These are phyloP conservation scores for Alaudala cheleensis DNA, from an alignment of 2,113 vertebrate species.

Conservation along the genomic window DNA sequence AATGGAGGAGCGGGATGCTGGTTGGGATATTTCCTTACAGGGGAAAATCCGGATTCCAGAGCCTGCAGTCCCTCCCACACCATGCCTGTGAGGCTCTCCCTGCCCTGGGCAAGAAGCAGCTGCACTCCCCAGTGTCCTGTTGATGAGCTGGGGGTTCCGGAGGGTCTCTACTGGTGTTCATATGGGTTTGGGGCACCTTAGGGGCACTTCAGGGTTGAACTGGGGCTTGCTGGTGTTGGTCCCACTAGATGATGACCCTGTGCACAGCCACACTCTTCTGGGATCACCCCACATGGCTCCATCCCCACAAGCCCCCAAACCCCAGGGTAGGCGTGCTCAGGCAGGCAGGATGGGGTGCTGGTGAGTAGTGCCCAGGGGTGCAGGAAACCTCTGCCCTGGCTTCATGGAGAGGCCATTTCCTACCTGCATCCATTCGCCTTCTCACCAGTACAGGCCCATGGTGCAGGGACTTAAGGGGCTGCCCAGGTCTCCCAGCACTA, in stretches of 20 bases:
- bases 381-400: background rate
- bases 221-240: fast-evolving
- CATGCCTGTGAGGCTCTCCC: fast-evolving
- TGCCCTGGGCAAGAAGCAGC: background rate
- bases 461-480: background rate
- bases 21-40: conserved; percentile 10
- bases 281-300: fast-evolving
- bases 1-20: background rate
- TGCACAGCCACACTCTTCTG: fast-evolving
- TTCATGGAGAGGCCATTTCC: background rate
- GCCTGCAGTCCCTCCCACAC: background rate
- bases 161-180: fast-evolving
- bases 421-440: fast-evolving
- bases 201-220: background rate
- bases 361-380: fast-evolving
- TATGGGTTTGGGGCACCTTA: fast-evolving
- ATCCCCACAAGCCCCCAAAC: background rate
- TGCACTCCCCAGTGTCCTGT: fast-evolving
- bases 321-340: fast-evolving
- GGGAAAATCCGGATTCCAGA: background rate
- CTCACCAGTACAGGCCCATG: fast-evolving
- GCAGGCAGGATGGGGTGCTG: too few species aligned
- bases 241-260: fast-evolving
- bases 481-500: too few species aligned
- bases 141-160: fast-evolving